Evolutionary conservation across 2,797 vertebrate genomes (phyloP).

Genomic region (Hephaestus fuliginosus): DNA sequence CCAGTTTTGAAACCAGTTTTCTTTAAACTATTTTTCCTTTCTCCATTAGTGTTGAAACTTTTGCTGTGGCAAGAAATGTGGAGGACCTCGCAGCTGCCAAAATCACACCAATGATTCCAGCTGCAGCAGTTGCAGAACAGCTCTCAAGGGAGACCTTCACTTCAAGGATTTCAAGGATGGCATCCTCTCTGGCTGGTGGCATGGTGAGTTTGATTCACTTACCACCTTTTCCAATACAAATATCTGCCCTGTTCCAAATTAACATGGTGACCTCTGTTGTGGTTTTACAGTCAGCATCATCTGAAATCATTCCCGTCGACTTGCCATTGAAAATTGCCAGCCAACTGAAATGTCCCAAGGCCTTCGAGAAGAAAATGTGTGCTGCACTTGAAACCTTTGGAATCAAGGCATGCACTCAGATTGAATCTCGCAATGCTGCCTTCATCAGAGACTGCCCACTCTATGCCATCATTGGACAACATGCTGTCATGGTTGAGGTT

Average conservation of each 20-base stretch:
- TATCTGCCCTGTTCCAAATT: not conserved
- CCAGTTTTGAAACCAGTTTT: not conserved
- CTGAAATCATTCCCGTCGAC: constrained; percentile 75
- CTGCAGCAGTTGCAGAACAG: constrained; percentile 1
- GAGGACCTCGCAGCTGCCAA: constrained; percentile 84
- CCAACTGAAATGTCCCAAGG: constrained; percentile 31
- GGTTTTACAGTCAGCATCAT: constrained; percentile 79
- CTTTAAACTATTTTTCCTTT: not conserved
- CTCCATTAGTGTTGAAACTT: constrained; percentile 84
- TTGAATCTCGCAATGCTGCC: constrained; percentile 79
- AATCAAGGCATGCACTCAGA: constrained; percentile 83
- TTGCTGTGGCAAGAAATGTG: constrained; percentile 88
- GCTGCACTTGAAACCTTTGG: constrained; percentile 70
- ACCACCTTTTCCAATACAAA: constrained; percentile 16
- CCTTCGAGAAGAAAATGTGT: constrained; percentile 77
- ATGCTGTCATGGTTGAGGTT: constrained; percentile 69
- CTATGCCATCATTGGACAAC: constrained; percentile 83
- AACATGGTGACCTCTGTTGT: constrained; percentile 39
- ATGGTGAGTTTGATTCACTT: constrained; percentile 76
- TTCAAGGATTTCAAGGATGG: constrained; percentile 55
- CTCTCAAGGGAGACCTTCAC: constrained; percentile 53
- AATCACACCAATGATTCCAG: constrained; percentile 84
- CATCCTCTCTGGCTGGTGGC: constrained; percentile 54
- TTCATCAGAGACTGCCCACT: constrained; percentile 76
- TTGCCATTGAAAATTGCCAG: constrained; percentile 20